Percentiles rank a stretch among this genome's conserved stretches.
These are phyloP conservation scores for Rhombomys opimus DNA, from an alignment of 2,113 vertebrate species.

Conservation along the genomic window DNA sequence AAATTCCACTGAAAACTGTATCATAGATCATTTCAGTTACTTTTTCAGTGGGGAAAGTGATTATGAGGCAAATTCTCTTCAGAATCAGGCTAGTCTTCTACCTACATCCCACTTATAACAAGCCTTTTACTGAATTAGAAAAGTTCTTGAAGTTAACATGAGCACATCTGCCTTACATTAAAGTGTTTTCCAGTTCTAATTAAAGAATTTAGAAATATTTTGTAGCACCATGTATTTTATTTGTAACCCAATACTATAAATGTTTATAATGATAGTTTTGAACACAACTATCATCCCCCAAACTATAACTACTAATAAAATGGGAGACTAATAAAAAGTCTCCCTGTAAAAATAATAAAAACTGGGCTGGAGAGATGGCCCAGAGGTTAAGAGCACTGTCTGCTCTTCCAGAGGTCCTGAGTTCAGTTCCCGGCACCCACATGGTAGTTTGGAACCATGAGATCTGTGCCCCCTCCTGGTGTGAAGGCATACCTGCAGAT, in stretches of 20 bases:
- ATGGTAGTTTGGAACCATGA: no score
- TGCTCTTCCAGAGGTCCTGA: no score
- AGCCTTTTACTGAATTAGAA: not conserved
- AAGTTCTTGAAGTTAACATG: not conserved
- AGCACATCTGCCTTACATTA: not conserved
- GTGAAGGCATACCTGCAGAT: no score
- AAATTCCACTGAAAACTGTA: not conserved
- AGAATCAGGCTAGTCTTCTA: not conserved
- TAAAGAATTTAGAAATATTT: not conserved
- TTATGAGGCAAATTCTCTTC: conserved; percentile 23
- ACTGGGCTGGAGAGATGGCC: not conserved
- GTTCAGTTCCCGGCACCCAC: no score
- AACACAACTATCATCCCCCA: not conserved
- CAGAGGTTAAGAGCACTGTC: no score
- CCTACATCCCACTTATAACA: conserved; percentile 10
- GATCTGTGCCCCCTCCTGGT: no score
- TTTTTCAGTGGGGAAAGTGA: conserved; percentile 11
- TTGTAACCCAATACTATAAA: not conserved
- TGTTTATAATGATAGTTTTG: not conserved
- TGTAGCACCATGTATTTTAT: not conserved
- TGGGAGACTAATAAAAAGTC: not conserved
- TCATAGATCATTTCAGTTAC: not conserved
- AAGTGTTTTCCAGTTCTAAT: not conserved
- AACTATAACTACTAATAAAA: not conserved
- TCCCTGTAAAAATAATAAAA: not conserved